These are phyloP conservation scores for Holothuria glaberrima DNA, from an alignment of 35 echinoderm and acorn worm species.

Conservation along the genomic window DNA sequence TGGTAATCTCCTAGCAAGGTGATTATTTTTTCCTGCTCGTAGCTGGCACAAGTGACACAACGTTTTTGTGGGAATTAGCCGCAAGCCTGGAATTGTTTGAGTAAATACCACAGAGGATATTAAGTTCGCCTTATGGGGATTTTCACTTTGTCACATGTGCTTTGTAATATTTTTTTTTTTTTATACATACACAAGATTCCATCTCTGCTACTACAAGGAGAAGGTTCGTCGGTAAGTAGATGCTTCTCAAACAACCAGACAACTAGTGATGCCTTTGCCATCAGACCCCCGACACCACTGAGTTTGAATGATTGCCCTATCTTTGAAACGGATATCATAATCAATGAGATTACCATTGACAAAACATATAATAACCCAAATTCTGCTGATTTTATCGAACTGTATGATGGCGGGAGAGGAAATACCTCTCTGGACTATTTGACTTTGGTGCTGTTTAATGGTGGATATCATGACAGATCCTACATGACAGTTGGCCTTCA, in stretches of 20 bases:
- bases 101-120: no score
- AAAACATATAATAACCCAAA: conserved; percentile 1
- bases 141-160: no score
- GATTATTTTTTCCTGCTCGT: no score
- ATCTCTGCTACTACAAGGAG: conserved; percentile 57
- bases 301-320: conserved; percentile 83
- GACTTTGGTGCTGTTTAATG: conserved; percentile 84
- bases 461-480: conserved; percentile 56
- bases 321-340: conserved; percentile 76
- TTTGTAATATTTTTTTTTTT: no score
- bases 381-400: conserved; percentile 82
- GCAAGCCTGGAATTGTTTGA: no score
- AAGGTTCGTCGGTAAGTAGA: conserved; percentile 66
- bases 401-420: conserved; percentile 76
- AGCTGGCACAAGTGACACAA: no score
- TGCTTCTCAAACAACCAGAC: conserved; percentile 63
- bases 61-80: no score
- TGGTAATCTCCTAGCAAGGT: no score
- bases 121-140: no score
- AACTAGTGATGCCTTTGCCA: conserved; percentile 32
- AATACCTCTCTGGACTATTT: conserved; percentile 57
- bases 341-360: conserved; percentile 91
- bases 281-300: conserved; percentile 55
- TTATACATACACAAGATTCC: conserved; percentile 38
- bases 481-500: conserved; percentile 75